phyloP scores from a whole-genome alignment of 2,888 invertebrate species.

The Saturnia japonica region DNA sequence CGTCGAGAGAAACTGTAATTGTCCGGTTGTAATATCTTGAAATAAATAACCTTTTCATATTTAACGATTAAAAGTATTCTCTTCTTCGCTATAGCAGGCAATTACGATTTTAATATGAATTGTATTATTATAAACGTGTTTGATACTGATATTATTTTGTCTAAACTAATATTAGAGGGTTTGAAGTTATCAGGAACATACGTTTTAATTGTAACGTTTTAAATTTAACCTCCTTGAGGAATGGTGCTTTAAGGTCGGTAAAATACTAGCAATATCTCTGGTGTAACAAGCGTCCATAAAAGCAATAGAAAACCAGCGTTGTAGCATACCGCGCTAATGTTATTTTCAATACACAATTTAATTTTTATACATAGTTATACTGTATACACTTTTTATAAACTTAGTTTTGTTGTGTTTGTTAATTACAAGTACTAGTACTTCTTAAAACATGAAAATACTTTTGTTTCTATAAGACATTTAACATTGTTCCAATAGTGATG shows the following conservation, averaged over 20 bases:
- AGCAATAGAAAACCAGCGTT: neutral
- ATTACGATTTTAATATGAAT: neutral
- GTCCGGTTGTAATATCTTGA: neutral
- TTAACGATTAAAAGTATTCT: neutral
- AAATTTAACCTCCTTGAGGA: too few relatives aligned
- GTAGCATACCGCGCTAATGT: neutral
- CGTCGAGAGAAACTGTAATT: neutral
- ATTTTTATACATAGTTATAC: too few relatives aligned
- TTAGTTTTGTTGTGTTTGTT: too few relatives aligned
- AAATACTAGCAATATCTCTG: too few relatives aligned
- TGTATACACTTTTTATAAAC: too few relatives aligned
- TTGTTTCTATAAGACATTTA: too few relatives aligned
- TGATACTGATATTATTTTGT: neutral
- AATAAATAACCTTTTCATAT: neutral
- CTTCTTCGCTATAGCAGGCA: neutral
- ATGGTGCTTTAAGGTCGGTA: too few relatives aligned
- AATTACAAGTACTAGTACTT: too few relatives aligned
- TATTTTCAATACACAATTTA: too few relatives aligned
- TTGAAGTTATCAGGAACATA: neutral
- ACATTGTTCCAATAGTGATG: too few relatives aligned
- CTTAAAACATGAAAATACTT: too few relatives aligned
- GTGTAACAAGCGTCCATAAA: neutral
- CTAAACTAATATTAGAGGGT: neutral
- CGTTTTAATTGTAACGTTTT: neutral
- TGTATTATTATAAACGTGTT: neutral